Evolutionary conservation across 2,888 invertebrate genomes (phyloP).

Genomic region (Entomobrya proxima): DNA sequence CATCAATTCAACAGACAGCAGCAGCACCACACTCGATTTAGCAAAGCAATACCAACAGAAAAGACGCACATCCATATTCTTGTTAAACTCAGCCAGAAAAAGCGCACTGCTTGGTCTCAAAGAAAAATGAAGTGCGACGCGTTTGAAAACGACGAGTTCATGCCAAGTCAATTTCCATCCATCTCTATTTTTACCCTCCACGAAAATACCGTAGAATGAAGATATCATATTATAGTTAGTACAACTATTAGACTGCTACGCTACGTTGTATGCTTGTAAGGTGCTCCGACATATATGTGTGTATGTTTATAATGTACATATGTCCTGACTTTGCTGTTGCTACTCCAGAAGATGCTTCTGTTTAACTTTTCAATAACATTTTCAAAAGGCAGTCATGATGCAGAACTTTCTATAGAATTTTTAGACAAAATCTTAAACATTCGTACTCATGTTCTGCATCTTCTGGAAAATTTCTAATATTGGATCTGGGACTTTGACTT

Average conservation of each 20-base stretch:
- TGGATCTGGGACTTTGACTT: background rate
- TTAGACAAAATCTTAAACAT: background rate
- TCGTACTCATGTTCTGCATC: background rate
- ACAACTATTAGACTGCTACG: background rate
- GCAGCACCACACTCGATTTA: conserved; percentile 51
- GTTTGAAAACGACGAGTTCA: conserved; percentile 65
- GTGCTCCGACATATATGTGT: background rate
- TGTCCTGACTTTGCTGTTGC: background rate
- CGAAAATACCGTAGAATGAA: conserved; percentile 30
- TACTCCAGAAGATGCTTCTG: conserved; percentile 16
- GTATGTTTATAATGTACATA: background rate
- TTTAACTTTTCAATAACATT: conserved; percentile 18
- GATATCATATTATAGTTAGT: background rate
- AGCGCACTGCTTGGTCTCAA: conserved; percentile 7
- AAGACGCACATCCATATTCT: conserved; percentile 21
- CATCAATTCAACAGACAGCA: conserved; percentile 32
- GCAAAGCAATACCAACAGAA: background rate
- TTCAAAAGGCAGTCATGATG: background rate
- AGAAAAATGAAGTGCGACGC: conserved; percentile 61
- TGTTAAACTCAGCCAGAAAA: background rate
- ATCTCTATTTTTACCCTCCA: conserved; percentile 65
- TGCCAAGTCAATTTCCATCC: conserved; percentile 65
- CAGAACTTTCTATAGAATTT: background rate
- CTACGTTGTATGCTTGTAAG: too few species aligned
- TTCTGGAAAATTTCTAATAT: conserved; percentile 32